A percentile compares a stretch with the other conserved stretches of the same genome.
phyloP scores from a whole-genome alignment of 2,888 invertebrate genomes.

The Phortica magna region DNA sequence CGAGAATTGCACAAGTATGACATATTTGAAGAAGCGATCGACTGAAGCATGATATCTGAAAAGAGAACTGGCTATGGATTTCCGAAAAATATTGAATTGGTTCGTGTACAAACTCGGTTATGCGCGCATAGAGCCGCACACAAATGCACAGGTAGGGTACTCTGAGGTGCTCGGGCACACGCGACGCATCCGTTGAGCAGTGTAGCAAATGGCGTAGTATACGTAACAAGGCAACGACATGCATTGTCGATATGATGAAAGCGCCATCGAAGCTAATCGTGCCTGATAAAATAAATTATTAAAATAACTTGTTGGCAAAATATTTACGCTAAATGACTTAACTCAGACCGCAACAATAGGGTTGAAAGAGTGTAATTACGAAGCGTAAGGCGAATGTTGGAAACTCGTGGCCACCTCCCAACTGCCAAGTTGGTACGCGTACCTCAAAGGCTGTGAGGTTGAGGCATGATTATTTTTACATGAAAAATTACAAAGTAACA shows the following conservation, averaged over 20 bases:
- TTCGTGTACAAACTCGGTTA: slow-evolving; percentile 36
- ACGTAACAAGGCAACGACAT: slow-evolving; percentile 42
- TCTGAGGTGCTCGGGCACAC: slow-evolving; percentile 33
- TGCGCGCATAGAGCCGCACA: slow-evolving; percentile 41
- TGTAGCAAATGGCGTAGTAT: slow-evolving; percentile 39
- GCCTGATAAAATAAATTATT: slow-evolving; percentile 18
- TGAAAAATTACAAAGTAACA: not conserved
- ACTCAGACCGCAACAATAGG: slow-evolving; percentile 14
- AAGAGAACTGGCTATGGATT: not conserved
- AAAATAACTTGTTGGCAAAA: not conserved
- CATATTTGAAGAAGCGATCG: not conserved
- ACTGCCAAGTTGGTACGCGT: not conserved
- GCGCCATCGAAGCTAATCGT: slow-evolving; percentile 42
- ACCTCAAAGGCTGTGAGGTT: slow-evolving; percentile 1
- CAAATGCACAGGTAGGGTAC: slow-evolving; percentile 41
- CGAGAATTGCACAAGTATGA: not conserved
- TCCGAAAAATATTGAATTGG: not conserved
- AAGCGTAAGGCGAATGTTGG: slow-evolving; percentile 4
- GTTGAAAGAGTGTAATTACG: not conserved
- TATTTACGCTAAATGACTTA: not conserved
- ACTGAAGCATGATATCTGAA: not conserved
- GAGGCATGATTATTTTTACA: not conserved
- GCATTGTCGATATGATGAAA: slow-evolving; percentile 39
- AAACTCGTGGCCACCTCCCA: not conserved
- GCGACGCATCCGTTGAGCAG: slow-evolving; percentile 35